Percentiles rank a stretch among this genome's conserved stretches.
Evolutionary conservation across 1,140 invertebrate genomes (phyloP).

Genomic region (Ceratina calcarata): DNA sequence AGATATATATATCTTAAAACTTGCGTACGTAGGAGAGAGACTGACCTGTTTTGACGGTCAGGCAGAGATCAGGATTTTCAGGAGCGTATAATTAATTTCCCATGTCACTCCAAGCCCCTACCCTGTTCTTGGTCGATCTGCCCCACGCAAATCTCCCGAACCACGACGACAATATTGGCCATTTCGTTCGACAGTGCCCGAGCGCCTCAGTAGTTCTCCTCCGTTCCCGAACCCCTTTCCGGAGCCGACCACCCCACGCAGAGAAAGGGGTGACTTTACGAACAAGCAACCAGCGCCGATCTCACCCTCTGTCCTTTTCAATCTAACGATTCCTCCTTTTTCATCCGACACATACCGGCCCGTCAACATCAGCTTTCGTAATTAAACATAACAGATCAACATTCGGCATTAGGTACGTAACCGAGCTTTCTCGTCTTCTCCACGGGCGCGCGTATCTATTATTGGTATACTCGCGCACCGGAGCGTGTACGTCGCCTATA

Average conservation of each 20-base stretch:
- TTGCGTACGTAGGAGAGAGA: no score
- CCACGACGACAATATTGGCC: conserved; percentile 78
- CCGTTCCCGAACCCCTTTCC: conserved; percentile 60
- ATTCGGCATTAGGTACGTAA: conserved; percentile 67
- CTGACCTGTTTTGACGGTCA: conserved; percentile 45
- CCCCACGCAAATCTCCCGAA: conserved; percentile 69
- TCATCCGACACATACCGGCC: conserved; percentile 71
- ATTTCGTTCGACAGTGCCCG: conserved; percentile 78
- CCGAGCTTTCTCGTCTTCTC: conserved; percentile 43
- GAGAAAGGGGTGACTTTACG: conserved; percentile 78
- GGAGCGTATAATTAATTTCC: conserved; percentile 80
- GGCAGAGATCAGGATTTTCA: conserved; percentile 73
- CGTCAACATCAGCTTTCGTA: conserved; percentile 77
- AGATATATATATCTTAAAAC: no score
- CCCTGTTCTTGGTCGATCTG: conserved; percentile 60
- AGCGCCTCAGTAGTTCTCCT: conserved; percentile 71
- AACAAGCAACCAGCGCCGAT: conserved; percentile 73
- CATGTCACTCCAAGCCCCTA: conserved; percentile 73
- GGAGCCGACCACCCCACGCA: conserved; percentile 52
- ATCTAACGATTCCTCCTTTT: conserved; percentile 31
- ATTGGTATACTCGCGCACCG: conserved; percentile 16
- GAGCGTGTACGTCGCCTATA: conserved; percentile 43
- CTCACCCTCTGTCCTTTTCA: conserved; percentile 44
- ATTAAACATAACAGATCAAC: conserved; percentile 81
- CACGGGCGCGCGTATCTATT: conserved; percentile 30